These are phyloP conservation scores for Trissolcus brochymenae DNA, from an alignment of 2,888 invertebrate species.

Conservation along the genomic window DNA sequence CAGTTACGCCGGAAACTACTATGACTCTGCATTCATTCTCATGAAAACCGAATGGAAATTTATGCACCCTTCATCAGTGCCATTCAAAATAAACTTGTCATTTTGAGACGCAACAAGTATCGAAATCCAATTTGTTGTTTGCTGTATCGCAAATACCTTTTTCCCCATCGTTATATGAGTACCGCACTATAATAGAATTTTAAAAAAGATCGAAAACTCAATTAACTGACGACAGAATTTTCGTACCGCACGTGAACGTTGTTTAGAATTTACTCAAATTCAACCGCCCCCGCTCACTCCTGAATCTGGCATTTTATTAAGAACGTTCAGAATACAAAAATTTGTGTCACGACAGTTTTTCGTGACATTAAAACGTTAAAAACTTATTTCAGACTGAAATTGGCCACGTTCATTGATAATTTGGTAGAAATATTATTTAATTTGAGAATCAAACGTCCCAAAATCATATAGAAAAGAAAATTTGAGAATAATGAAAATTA, in stretches of 20 bases:
- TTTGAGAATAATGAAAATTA: not conserved
- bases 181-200: not conserved
- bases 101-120: slow-evolving; percentile 63
- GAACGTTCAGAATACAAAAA: slow-evolving; percentile 30
- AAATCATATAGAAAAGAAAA: slow-evolving; percentile 7
- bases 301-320: slow-evolving; percentile 40
- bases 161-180: slow-evolving; percentile 5
- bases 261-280: slow-evolving; percentile 24
- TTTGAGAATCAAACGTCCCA: too few relatives aligned
- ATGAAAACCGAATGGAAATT: slow-evolving; percentile 60
- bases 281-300: slow-evolving; percentile 2
- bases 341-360: slow-evolving; percentile 18
- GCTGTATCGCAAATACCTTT: slow-evolving; percentile 16
- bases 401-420: slow-evolving; percentile 10
- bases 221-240: slow-evolving; percentile 13
- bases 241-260: slow-evolving; percentile 11
- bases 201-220: slow-evolving; percentile 16
- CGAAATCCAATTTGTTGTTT: slow-evolving; percentile 43
- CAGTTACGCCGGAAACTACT: slow-evolving; percentile 61
- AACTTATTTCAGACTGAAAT: slow-evolving; percentile 34
- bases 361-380: slow-evolving; percentile 24
- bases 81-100: slow-evolving; percentile 62
- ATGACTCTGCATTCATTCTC: slow-evolving; percentile 55
- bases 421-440: slow-evolving; percentile 1
- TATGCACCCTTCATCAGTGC: slow-evolving; percentile 64